Evolutionary conservation across 2,888 invertebrate species (phyloP).

Genomic region (Athalia rosae): DNA sequence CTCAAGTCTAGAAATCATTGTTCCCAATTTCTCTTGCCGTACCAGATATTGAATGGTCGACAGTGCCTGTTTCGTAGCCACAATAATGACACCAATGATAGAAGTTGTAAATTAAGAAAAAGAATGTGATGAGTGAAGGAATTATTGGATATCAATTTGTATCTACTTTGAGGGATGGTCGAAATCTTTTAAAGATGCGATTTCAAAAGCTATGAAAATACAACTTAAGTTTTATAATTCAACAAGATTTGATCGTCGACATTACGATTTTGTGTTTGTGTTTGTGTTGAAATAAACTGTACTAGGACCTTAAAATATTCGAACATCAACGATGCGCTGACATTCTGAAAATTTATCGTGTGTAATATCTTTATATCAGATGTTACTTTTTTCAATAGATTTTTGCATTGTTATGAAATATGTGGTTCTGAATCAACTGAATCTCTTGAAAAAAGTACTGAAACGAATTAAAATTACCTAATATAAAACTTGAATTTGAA

Average conservation of each 20-base stretch:
- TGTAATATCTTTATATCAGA: background rate
- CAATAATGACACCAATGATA: background rate
- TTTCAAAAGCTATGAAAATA: conserved; percentile 3
- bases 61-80: too few species aligned
- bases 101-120: background rate
- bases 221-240: background rate
- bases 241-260: background rate
- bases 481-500: background rate
- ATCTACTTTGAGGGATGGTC: background rate
- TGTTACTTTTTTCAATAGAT: background rate
- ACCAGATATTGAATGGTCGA: too few species aligned
- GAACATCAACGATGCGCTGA: conserved; percentile 27
- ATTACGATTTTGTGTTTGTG: conserved; percentile 23
- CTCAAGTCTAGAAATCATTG: background rate
- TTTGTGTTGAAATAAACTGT: conserved; percentile 32
- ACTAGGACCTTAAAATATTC: conserved; percentile 32
- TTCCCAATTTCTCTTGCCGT: background rate
- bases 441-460: too few species aligned
- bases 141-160: background rate
- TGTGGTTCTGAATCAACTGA: background rate
- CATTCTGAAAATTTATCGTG: background rate
- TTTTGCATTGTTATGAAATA: background rate
- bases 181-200: background rate
- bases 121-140: background rate
- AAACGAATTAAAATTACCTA: background rate